Evolutionary conservation across 92 coral and sea anemone species (phyloP), one percentile per base, ranked within the genome.

Genomic region (Epizoanthus rinbou): DNA sequence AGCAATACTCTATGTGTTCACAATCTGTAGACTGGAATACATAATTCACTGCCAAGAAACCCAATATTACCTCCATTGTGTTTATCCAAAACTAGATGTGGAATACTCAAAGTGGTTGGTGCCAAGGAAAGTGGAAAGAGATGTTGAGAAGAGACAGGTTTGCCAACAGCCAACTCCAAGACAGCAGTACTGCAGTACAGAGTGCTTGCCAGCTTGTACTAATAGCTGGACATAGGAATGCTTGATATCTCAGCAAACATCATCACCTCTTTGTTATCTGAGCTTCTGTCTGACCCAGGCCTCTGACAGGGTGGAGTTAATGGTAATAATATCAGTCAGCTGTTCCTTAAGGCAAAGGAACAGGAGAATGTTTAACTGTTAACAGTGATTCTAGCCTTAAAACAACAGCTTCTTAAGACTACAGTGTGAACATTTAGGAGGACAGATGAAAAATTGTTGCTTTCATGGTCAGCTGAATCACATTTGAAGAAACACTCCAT

Each of bases 61-160:
- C 37, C 82, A 78, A 78, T 62, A 78, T 78, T 78, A 78, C 82
- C 82, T 78, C 82, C 82, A 78, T 78, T 39, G 57, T 43, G 5
- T 21, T 60, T 37, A 0, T 78, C 58, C 56, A 14, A 78, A 78
- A 78, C 82, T 78, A 78, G 71, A 45, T 78, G 82, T 39, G 64
- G 82, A 62, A 63, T 78, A n/a, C 33, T 62, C 82, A 78, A 76
- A 78, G 71, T 78, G 70, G 57, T 41, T 78, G 3, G 64, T 37
- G 57, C 52, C 39, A 57, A 57, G 54, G 16, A 41, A 41, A 62
- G 71, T 60, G 72, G 66, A 41, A 37, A 43, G 58, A 10, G 63
- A 35, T 59, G 82, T 22, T 21, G 70, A 78, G 82, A 35, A 35
- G 33, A 78, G 8, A 13, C 9, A 11, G 28, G 52, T 57, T 78